phyloP scores from a whole-genome alignment of 2,113 vertebrate genomes.

The Todiramphus saurophagus region DNA sequence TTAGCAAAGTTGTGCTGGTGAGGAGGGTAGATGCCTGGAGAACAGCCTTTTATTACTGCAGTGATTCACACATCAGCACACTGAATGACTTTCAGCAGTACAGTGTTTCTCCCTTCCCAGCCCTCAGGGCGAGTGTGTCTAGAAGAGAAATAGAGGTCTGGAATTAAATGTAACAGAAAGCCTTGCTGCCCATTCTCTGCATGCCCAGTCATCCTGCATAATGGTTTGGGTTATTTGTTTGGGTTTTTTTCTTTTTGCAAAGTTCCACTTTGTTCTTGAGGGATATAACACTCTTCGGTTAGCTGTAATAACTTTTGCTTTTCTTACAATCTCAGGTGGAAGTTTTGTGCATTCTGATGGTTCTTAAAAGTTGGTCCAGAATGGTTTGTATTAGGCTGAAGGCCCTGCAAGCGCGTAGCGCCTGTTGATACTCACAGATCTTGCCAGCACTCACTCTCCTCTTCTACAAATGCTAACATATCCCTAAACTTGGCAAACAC shows the following conservation, averaged over 20 bases:
- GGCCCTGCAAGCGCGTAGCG: background rate
- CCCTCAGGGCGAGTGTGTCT: slow-evolving; percentile 38
- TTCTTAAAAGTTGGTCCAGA: background rate
- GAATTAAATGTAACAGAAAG: slow-evolving; percentile 32
- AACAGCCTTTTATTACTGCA: slow-evolving; percentile 49
- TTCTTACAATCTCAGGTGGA: background rate
- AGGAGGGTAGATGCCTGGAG: slow-evolving; percentile 34
- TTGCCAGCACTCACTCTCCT: background rate
- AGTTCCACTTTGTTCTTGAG: background rate
- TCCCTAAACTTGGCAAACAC: background rate
- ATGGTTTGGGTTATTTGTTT: background rate
- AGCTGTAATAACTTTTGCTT: background rate
- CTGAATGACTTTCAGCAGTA: slow-evolving; percentile 33
- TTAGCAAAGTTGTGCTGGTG: background rate
- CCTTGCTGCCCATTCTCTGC: background rate
- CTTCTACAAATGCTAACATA: background rate
- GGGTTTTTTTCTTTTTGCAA: background rate
- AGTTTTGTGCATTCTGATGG: background rate
- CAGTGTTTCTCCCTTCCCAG: slow-evolving; percentile 1
- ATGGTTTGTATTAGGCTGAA: background rate
- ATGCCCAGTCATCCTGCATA: background rate
- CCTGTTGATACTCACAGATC: background rate
- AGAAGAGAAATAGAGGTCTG: slow-evolving; percentile 11
- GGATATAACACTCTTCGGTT: background rate
- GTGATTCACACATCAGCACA: slow-evolving; percentile 48